Conservation (phyloP, 2,888 invertebrate species). For the Thecophora atra region DNA sequence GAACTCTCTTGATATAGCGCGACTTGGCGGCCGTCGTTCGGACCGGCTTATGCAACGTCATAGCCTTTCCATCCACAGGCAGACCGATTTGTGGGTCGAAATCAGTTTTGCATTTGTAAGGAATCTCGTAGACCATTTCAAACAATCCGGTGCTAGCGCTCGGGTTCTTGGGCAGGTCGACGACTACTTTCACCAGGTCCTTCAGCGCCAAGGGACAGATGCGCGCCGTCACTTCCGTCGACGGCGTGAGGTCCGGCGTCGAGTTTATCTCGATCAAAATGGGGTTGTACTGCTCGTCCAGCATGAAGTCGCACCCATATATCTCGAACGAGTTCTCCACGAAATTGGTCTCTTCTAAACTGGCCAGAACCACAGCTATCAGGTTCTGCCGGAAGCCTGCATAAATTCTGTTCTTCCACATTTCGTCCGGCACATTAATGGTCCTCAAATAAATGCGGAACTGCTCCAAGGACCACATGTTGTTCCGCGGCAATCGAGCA, state of each 20-base stretch:
- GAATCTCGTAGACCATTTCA: conserved; percentile 68
- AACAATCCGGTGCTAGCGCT: conserved; percentile 70
- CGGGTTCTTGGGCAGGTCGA: conserved; percentile 60
- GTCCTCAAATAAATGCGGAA: conserved; percentile 64
- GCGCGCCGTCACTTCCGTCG: conserved; percentile 83
- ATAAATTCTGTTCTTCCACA: conserved; percentile 81
- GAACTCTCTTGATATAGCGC: conserved; percentile 8
- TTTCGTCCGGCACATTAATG: conserved; percentile 57
- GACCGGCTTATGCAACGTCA: conserved; percentile 44
- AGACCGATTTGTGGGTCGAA: conserved; percentile 41
- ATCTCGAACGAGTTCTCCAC: conserved; percentile 84
- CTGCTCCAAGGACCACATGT: conserved; percentile 84
- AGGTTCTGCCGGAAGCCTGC: conserved; percentile 87
- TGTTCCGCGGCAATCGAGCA: conserved; percentile 74
- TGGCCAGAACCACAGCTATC: conserved; percentile 79
- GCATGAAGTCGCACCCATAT: conserved; percentile 92
- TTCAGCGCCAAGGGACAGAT: conserved; percentile 84
- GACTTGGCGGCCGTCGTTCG: neutral
- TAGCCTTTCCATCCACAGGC: conserved; percentile 42
- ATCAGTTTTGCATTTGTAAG: conserved; percentile 47
- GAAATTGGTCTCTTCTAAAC: conserved; percentile 76
- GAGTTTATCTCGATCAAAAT: conserved; percentile 95
- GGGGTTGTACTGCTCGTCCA: conserved; percentile 84
- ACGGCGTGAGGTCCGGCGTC: conserved; percentile 82
- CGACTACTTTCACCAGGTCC: conserved; percentile 85